phyloP scores from a whole-genome alignment of 1,140 invertebrate species.

The Aradophagus sp. region DNA sequence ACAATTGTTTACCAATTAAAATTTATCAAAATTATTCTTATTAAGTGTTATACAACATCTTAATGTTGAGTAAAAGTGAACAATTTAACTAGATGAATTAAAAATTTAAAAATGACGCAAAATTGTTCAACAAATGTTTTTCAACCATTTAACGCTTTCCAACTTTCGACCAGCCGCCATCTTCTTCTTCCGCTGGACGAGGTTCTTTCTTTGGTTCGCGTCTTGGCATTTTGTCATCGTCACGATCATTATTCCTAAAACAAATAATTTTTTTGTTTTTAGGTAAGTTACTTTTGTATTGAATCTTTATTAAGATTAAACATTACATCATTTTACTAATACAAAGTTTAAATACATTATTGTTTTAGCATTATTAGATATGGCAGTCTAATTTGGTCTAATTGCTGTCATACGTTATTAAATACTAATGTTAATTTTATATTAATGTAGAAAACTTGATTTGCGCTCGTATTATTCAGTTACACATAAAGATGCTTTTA shows the following conservation, averaged over 20 bases:
- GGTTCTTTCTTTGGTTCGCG: slow-evolving; percentile 58
- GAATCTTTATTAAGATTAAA: neutral
- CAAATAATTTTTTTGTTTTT: slow-evolving; percentile 1
- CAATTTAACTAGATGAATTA: too few relatives aligned
- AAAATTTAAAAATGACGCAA: too few relatives aligned
- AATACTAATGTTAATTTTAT: too few relatives aligned
- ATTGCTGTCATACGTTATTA: too few relatives aligned
- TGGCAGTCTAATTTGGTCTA: too few relatives aligned
- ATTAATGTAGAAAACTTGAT: too few relatives aligned
- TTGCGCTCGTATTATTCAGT: too few relatives aligned
- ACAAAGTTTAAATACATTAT: too few relatives aligned
- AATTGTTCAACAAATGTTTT: slow-evolving; percentile 12
- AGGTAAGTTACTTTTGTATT: neutral
- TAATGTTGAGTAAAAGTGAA: too few relatives aligned
- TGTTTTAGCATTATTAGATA: too few relatives aligned
- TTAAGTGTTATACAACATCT: slow-evolving; percentile 9
- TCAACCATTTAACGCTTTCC: slow-evolving; percentile 48
- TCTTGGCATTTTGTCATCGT: slow-evolving; percentile 58
- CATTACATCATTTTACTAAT: too few relatives aligned
- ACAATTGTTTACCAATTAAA: slow-evolving; percentile 14
- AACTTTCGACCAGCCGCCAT: slow-evolving; percentile 67
- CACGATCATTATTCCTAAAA: slow-evolving; percentile 54
- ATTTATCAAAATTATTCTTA: slow-evolving; percentile 6
- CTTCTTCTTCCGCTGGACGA: slow-evolving; percentile 60
- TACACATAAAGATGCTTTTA: too few relatives aligned